phyloP scores from a whole-genome alignment of 2,113 vertebrate genomes.

The Cathartes aura region DNA sequence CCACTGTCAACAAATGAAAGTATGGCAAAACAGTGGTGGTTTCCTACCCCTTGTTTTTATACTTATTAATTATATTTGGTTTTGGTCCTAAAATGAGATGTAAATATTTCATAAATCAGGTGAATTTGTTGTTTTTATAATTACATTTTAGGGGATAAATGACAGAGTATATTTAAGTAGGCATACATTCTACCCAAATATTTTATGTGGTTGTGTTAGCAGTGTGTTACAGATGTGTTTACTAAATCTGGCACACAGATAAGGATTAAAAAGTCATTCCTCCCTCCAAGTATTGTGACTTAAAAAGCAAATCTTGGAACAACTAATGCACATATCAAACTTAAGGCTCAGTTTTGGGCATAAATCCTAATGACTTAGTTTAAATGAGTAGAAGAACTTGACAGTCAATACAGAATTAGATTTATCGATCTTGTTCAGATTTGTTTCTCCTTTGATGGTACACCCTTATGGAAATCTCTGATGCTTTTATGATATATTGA shows the following conservation, averaged over 20 bases:
- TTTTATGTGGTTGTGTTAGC: slow-evolving; percentile 45
- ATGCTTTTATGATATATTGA: not conserved
- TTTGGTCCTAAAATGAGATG: slow-evolving; percentile 60
- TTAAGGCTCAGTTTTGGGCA: not conserved
- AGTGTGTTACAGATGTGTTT: slow-evolving; percentile 1
- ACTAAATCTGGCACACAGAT: slow-evolving; percentile 22
- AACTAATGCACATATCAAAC: not conserved
- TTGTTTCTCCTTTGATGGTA: not conserved
- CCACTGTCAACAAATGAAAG: slow-evolving; percentile 50
- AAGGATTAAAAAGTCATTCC: not conserved
- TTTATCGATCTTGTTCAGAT: not conserved
- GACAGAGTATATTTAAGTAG: slow-evolving; percentile 51
- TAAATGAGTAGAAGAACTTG: not conserved
- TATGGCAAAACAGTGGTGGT: slow-evolving; percentile 37
- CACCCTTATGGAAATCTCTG: not conserved
- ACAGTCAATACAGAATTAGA: not conserved
- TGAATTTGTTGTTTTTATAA: slow-evolving; percentile 50
- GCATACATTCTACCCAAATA: slow-evolving; percentile 43
- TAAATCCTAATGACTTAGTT: not conserved
- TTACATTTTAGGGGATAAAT: slow-evolving; percentile 57
- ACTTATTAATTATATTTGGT: slow-evolving; percentile 61
- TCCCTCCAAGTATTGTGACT: not conserved
- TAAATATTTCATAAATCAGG: slow-evolving; percentile 60
- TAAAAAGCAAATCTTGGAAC: not conserved
- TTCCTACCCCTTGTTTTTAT: slow-evolving; percentile 35